Evolutionary conservation across 2,113 vertebrate genomes (phyloP), one percentile per base, ranked within the genome.

Genomic region (Pelecanus crispus): DNA sequence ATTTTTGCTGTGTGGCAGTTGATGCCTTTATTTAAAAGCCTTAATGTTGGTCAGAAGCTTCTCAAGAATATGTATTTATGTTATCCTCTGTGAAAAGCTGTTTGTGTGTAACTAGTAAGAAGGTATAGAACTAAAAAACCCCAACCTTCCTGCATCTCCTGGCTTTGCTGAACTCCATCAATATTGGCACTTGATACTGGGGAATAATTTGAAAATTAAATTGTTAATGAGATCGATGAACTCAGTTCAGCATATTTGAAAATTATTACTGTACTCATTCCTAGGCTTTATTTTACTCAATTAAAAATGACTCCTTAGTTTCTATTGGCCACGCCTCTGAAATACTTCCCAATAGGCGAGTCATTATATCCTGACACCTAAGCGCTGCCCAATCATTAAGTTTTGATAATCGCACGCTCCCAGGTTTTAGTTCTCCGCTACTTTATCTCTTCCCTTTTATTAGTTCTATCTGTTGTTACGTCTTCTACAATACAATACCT

Each of bases 261-360:
- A 89, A 89, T 44, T 40, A 75, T 42, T 49, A 13, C 26, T 67
- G 49, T 36, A 34, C 17, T 91, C 22, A 21, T 58, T 87, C 74
- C 61, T 59, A 59, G n/a, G 58, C 62, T 77, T 91, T 86, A 45
- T 80, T 95, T 91, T 80, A 16, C 53, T 91, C 74, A 95, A 95
- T 95, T 94, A 92, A 91, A 94, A 85, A 80, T 97, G 92, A 95
- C 70, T 97, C 95, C 29, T 81, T 71, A 29, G 94, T 96, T 96
- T 94, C 95, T 96, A 61, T 31, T 92, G 74, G 71, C 47, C 87
- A 70, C 94, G 2, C 94, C 95, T 87, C 53, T 80, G 81, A 85
- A 81, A 47, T 59, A 79, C 89, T 96, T 94, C 94, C 53, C 58
- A 94, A 96, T 15, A 73, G 74, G 44, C 18, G 73, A 77, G 55